Base-by-base conservation (phyloP, 2,888 invertebrate species). In the Limenitis camilla region DNA sequence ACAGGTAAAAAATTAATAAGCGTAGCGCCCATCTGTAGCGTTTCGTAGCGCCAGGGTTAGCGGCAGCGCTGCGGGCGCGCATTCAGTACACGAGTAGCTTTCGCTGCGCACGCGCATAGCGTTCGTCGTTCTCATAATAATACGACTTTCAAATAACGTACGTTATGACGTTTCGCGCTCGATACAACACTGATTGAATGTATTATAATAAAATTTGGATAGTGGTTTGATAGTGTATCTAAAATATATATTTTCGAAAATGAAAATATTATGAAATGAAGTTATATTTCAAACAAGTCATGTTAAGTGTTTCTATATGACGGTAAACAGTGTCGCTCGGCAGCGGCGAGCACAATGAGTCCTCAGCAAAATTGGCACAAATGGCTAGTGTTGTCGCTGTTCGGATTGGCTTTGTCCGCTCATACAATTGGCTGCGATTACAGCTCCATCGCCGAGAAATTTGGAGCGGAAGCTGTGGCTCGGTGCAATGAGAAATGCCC, bases 331-430 rank as follows among this genome's bases (percentile, higher is more conserved):
- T 69, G 73, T 72, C 71, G 68, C 62, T 69, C 63, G 67, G 67
- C 68, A 65, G 67, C 67, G 63, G 69, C 66, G 72, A 69, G 69
- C 76, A 85, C 82, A 84, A 85, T 87, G 86, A 79, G 75, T 75
- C 72, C 74, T 76, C 74, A 74, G 72, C 75, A 74, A 84, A 86
- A 86, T 85, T 86, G 86, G 84, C 86, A 80, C 79, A 85, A 86
- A 84, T 86, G 86, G 85, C 79, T 85, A 73, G 79, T 85, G 83
- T 78, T 85, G 83, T 76, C 78, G 80, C 72, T 86, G 76, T 72
- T 86, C 76, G 86, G 86, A 85, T 85, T 87, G 83, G 85, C 85
- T 84, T 83, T 86, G 87, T 85, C 86, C 86, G 86, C 78, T 74
- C 80, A 77, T 71, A 80, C 84, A 87, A 86, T 87, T 87, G 86